Conservation (phyloP, 2,113 vertebrate species). For the Hucho hucho region DNA sequence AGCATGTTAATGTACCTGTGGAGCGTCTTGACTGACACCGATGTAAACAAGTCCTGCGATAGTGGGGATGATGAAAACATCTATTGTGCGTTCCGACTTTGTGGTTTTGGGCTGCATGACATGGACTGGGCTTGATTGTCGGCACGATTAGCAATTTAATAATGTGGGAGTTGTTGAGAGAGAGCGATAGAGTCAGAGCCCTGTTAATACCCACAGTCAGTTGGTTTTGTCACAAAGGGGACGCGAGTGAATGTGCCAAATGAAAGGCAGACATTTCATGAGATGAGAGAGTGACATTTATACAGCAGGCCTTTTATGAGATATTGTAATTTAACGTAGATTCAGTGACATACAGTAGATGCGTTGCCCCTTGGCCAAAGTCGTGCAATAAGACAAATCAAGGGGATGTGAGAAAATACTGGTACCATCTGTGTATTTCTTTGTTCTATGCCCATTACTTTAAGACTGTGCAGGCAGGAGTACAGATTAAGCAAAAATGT, state of each 20-base stretch:
- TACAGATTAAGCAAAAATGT: neutral
- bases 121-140: constrained; percentile 16
- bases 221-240: neutral
- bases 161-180: neutral
- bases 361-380: no score
- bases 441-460: no score
- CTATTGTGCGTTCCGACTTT: constrained; percentile 15
- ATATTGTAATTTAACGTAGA: no score
- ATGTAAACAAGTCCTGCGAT: constrained; percentile 31
- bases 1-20: constrained; percentile 33
- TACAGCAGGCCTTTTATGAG: neutral
- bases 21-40: constrained; percentile 19
- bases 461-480: no score
- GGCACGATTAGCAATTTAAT: constrained; percentile 27
- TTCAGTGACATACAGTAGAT: no score
- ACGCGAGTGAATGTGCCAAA: neutral
- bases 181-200: neutral
- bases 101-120: neutral
- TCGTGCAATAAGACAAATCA: neutral
- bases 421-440: no score
- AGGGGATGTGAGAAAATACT: neutral
- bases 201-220: neutral
- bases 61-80: neutral
- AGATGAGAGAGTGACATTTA: neutral
- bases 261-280: neutral